Base-by-base conservation (phyloP, 1,140 invertebrate genomes). In the Lineus longissimus region DNA sequence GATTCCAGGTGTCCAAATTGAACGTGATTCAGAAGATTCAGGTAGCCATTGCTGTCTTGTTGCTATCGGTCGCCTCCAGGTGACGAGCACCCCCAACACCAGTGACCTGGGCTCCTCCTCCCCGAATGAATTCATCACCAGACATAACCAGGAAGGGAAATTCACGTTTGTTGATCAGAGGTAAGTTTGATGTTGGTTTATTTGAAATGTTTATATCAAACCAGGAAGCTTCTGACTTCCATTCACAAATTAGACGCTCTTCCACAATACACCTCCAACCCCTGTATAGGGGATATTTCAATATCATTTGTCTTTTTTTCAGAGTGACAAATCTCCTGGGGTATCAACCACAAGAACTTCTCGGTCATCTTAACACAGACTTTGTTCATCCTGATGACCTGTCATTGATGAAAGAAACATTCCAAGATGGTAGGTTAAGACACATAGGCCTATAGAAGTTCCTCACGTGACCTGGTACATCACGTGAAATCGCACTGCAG, bases 91-190 rank as follows among this genome's bases (percentile, higher is more conserved):
- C 31, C 94, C 95, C 9, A 95, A 93, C 80, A 91, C 90, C 54
- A 89, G 88, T 67, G 95, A 98, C 79, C 85, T 95, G 73, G 89
- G 90, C 61, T 89, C 91, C 45, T 92, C 92, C 79, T 91, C 90
- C 71, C 89, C 91, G 72, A 85, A 86, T 66, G 95, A 97, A 85
- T 98, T 97, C 76, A 94, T 97, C 64, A 95, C 94, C 29, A 88
- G 95, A 55, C 95, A 98, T 82, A 90, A 91, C 25, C 87, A 92
- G 59, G 95, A 98, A 75, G 95, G 95, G 27, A 97, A 96, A 81
- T 97, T 98, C 80, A 93, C 95, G n/a, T 98, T 97, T 84, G 93
- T 97, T 23, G 96, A 98, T 82, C 95, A 97, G 81, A 89, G 94
- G 83, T 83, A 55, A 61, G 64, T 33, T 29, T 57, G 30, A 25